Evolutionary conservation across 1,140 invertebrate genomes (phyloP), one percentile per base, ranked within the genome.

Genomic region (Lepeophtheirus salmonis): DNA sequence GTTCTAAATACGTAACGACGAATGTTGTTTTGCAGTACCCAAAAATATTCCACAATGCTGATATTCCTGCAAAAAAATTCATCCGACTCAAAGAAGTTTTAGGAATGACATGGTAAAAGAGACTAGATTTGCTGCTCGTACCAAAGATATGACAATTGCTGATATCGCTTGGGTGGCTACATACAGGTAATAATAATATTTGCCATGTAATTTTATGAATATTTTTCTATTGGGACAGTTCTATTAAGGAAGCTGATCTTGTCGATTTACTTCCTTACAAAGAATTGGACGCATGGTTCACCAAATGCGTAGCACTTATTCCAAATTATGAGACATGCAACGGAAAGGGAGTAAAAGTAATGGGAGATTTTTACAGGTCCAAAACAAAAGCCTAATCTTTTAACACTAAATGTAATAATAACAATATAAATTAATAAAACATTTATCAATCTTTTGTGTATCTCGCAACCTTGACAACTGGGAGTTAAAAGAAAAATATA

Each of bases 361-460:
- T 57, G 13, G 55, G 55, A 2, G 3, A 21, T 3, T 57, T 20
- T 20, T 57, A 57, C 55, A 57, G 26, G 24, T 54, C 52, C 2
- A 54, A 54, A 21, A 48, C n/a, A n/a, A n/a, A n/a, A n/a, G n/a
- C n/a, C n/a, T n/a, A n/a, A n/a, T n/a, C n/a, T n/a, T n/a, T n/a
- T n/a, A n/a, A n/a, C n/a, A n/a, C n/a, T n/a, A n/a, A n/a, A n/a
- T n/a, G n/a, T n/a, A n/a, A n/a, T n/a, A n/a, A n/a, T n/a, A n/a
- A n/a, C n/a, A n/a, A n/a, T n/a, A n/a, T n/a, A n/a, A n/a, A n/a
- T n/a, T n/a, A n/a, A n/a, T n/a, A n/a, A n/a, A n/a, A n/a, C n/a
- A n/a, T n/a, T n/a, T n/a, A n/a, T n/a, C n/a, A n/a, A n/a, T n/a
- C n/a, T n/a, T n/a, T n/a, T n/a, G n/a, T n/a, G n/a, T n/a, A n/a